Base-by-base conservation (phyloP, 2,888 invertebrate species). In the Gerris lacustris region DNA sequence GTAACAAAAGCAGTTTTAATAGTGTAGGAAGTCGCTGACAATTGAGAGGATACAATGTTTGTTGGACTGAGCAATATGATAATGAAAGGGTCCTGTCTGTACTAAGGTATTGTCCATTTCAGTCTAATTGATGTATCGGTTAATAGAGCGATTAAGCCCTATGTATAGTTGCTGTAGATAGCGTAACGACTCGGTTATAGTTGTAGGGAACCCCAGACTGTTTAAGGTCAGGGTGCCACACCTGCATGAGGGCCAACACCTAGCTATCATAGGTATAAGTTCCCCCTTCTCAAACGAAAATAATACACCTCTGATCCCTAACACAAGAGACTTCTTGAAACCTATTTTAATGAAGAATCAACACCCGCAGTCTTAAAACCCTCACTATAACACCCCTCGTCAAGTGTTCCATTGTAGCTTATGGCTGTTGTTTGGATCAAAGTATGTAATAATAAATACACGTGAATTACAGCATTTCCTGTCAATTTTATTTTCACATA, bases 231-330 rank as follows among this genome's bases (percentile, higher is more conserved):
- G 31, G 31, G 31, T 55, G 15, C 55, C 55, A 55, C 55, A 55
- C 55, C 55, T 55, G 55, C 55, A 55, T 55, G 15, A 15, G 55
- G 55, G 55, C 55, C 55, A 55, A 55, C 55, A 55, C 55, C 55
- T 55, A 55, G 31, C 31, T 4, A 31, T 31, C 31, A 31, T 31
- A 31, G 31, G 31, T 31, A 31, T 31, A 31, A 31, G 31, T 31
- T 31, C 31, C 31, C 31, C 31, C 31, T 31, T 31, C 31, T 31
- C 31, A 31, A 31, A 31, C 31, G 31, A 31, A 31, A 31, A 31
- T 31, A 31, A 31, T 31, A 31, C 31, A 31, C 31, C 31, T 31
- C 31, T 31, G 31, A 31, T 31, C 31, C 31, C 31, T 31, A 31
- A 31, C 31, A 31, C 31, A 31, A 31, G 31, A n/a, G 31, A 31